Evolutionary conservation across 2,888 invertebrate species (phyloP), one percentile per base, ranked within the genome.

Genomic region (Melanostoma mellinum): DNA sequence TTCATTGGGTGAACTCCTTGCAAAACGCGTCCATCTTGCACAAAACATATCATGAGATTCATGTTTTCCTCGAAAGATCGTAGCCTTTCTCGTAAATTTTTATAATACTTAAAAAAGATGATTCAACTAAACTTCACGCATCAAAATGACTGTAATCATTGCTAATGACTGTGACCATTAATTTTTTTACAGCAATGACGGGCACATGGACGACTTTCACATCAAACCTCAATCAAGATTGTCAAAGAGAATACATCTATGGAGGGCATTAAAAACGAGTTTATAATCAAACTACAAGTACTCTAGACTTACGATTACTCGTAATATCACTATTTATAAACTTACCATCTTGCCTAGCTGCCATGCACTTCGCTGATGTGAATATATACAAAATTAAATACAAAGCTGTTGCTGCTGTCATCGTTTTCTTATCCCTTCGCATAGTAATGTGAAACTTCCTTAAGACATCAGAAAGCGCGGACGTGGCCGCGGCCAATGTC

Each of bases 311-410:
- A 61, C 6, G 44, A 20, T 9, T 3, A 56, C 8, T 32, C 33
- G 32, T 48, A n/a, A n/a, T n/a, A 69, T 30, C 40, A 50, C 38
- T 46, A 61, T 61, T 20, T 46, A 36, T 36, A 42, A 38, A 84
- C 84, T 84, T 68, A 84, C 84, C 84, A 75, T 84, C 84, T 79
- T 84, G 84, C 61, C 84, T 84, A 84, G 79, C 84, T 84, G 79
- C 84, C 67, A 78, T 84, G 79, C 79, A 79, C 33, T 67, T 84
- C 75, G 84, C 75, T 68, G 84, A 84, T 71, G 84, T 84, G 79
- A 84, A 84, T 79, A 84, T 84, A 84, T 84, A 84, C 84, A 84
- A 84, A 79, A 84, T 79, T 84, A 84, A 84, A 84, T 84, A 84
- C 84, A 84, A 75, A 55, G 74, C 69, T 74, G 84, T 79, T 67